phyloP scores from a whole-genome alignment of 2,113 vertebrate genomes.

The Otolemur garnettii region DNA sequence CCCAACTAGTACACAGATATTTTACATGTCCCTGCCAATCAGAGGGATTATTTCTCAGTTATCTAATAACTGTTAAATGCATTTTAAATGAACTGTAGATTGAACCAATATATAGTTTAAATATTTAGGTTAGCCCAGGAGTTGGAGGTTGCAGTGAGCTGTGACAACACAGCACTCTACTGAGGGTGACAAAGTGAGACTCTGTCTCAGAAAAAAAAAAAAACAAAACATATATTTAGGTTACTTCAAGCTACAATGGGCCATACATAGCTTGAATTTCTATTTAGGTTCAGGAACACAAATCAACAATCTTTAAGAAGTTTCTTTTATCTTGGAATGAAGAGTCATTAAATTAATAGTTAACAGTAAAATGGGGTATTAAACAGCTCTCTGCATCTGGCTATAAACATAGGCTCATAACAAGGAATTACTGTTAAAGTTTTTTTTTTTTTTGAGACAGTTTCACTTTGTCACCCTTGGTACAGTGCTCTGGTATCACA shows the following conservation, averaged over 20 bases:
- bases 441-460: no score
- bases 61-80: neutral
- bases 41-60: neutral
- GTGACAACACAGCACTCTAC: no score
- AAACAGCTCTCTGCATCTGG: neutral
- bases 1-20: neutral
- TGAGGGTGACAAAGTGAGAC: no score
- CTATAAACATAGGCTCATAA: neutral
- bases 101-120: neutral
- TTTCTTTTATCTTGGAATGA: neutral
- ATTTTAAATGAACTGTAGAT: neutral
- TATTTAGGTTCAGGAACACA: neutral
- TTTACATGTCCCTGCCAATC: neutral
- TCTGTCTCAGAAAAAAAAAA: no score
- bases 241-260: neutral
- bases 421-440: neutral
- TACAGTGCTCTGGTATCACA: no score
- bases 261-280: neutral
- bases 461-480: no score
- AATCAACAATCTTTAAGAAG: neutral
- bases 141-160: no score
- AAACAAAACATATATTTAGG: neutral
- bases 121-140: neutral
- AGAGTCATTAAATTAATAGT: neutral
- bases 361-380: neutral